phyloP scores from a whole-genome alignment of 2,888 invertebrate species.

The Drosophila mimica region DNA sequence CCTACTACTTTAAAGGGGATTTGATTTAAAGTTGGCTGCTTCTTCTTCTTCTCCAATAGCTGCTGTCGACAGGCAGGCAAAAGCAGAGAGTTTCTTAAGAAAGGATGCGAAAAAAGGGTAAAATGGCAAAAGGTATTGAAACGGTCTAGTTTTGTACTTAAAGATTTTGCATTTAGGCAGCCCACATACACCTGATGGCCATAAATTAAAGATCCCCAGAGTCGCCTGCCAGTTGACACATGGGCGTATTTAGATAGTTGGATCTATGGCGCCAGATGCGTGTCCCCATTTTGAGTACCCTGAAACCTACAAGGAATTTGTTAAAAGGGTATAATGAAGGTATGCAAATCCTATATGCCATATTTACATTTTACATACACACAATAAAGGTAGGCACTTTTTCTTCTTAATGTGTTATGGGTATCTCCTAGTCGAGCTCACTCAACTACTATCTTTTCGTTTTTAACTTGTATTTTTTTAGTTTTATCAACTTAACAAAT shows the following conservation, averaged over 20 bases:
- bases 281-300: neutral
- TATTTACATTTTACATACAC: neutral
- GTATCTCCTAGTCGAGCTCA: neutral
- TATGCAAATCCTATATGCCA: neutral
- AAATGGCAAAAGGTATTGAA: constrained; percentile 17
- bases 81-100: constrained; percentile 39
- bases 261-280: constrained; percentile 34
- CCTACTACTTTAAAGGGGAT: constrained; percentile 20
- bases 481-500: constrained; percentile 58
- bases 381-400: neutral
- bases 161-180: constrained; percentile 42
- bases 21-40: constrained; percentile 15
- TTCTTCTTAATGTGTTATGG: neutral
- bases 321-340: neutral
- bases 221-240: constrained; percentile 55
- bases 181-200: constrained; percentile 60
- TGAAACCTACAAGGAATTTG: neutral
- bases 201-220: constrained; percentile 55
- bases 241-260: constrained; percentile 37
- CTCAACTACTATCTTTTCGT: neutral
- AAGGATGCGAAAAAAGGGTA: neutral
- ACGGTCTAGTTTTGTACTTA: constrained; percentile 23
- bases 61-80: constrained; percentile 43
- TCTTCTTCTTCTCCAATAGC: constrained; percentile 17
- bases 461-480: neutral